phyloP scores from a whole-genome alignment of 1,140 invertebrate genomes.

The Episyrphus balteatus region DNA sequence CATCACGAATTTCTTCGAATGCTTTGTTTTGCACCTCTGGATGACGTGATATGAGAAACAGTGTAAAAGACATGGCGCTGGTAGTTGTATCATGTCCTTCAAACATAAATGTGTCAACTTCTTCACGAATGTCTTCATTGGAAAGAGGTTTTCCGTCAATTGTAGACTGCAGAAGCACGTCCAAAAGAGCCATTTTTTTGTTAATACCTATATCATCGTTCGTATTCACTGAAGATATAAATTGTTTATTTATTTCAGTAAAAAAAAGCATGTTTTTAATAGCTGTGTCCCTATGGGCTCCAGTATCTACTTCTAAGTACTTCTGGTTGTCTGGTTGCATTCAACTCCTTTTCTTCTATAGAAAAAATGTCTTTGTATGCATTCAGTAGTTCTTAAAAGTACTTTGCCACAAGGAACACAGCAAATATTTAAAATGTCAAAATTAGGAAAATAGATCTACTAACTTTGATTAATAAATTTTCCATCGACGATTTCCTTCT shows the following conservation, averaged over 20 bases:
- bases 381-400: constrained; percentile 1
- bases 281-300: neutral
- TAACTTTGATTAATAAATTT: neutral
- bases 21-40: constrained; percentile 47
- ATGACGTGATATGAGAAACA: constrained; percentile 44
- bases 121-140: constrained; percentile 55
- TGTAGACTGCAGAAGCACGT: constrained; percentile 56
- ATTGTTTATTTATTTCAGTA: neutral
- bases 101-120: constrained; percentile 69
- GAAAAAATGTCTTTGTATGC: constrained; percentile 2
- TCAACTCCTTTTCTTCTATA: neutral
- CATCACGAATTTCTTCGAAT: constrained; percentile 44
- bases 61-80: constrained; percentile 42
- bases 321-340: neutral
- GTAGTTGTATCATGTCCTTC: constrained; percentile 64
- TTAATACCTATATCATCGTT: constrained; percentile 35
- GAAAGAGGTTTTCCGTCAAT: constrained; percentile 45
- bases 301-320: neutral
- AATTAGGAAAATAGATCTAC: neutral
- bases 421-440: constrained; percentile 1
- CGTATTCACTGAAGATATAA: neutral
- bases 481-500: constrained; percentile 9
- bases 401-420: neutral
- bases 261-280: neutral
- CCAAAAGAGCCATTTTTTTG: constrained; percentile 62